Evolutionary conservation across 1,140 invertebrate species (phyloP), one percentile per base, ranked within the genome.

Genomic region (Cephus cinctus): DNA sequence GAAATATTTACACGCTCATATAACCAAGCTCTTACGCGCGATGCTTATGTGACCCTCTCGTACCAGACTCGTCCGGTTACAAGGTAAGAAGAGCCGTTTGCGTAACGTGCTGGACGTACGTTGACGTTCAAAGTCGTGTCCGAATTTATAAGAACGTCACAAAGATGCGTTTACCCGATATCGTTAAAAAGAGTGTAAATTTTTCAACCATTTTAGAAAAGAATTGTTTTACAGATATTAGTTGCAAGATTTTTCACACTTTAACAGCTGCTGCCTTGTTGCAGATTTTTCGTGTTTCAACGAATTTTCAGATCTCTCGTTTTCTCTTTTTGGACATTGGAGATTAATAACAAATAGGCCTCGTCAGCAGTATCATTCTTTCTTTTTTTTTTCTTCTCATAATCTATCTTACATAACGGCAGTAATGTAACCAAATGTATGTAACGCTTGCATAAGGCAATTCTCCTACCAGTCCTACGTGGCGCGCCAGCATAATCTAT

Each of bases 341-440:
- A n/a, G n/a, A n/a, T 47, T 55, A 50, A 59, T 31, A 31, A 31
- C 40, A 51, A 53, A 45, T 57, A 35, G 34, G 23, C 52, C 25
- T 44, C 51, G 43, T 66, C 52, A 59, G 60, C 44, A 62, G 66
- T 64, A 56, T 59, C 54, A 63, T 60, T 59, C 47, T 56, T 57
- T 61, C 57, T 54, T 59, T 45, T 52, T 56, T 59, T 47, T 59
- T 57, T 50, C 49, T 36, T 31, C 60, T 65, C 67, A 61, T 68
- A 68, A 71, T 72, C 59, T 56, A 49, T 19, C 44, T 72, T 73
- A 72, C 55, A 59, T 72, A 73, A 73, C 65, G 38, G 43, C 54
- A 53, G 56, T 70, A 73, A 72, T 72, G 64, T 71, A 72, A 73
- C 67, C 67, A 72, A 73, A 73, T 72, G 68, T 70, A 73, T 72